Conservation (phyloP, 1,140 invertebrate genomes). For the Brachionus paranguensis region DNA sequence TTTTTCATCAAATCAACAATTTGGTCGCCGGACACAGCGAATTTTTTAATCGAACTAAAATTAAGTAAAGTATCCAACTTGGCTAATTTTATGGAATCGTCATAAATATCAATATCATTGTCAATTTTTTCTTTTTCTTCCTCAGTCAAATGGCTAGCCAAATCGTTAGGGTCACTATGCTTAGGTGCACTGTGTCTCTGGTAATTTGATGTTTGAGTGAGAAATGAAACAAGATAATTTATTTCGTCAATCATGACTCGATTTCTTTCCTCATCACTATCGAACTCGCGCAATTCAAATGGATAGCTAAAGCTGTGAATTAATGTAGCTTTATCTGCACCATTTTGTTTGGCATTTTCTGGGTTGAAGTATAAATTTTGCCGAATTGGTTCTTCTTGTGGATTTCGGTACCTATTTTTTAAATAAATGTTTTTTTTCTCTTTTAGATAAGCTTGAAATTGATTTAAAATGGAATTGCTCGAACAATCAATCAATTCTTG, state of each 20-base stretch:
- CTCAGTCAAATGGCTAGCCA: neutral
- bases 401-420: neutral
- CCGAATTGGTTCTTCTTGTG: neutral
- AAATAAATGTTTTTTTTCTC: constrained; percentile 19
- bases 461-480: neutral
- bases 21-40: neutral
- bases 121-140: constrained; percentile 23
- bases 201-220: neutral
- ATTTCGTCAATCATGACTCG: neutral
- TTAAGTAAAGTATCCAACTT: neutral
- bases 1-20: neutral
- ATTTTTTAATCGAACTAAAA: constrained; percentile 9
- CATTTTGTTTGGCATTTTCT: neutral
- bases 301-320: neutral
- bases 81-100: neutral
- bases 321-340: neutral
- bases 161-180: neutral
- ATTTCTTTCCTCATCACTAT: neutral
- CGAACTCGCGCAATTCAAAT: neutral
- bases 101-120: constrained; percentile 14
- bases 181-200: neutral
- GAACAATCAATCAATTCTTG: neutral
- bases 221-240: neutral
- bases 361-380: neutral
- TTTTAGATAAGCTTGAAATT: neutral